Evolutionary conservation across 2,797 vertebrate genomes (phyloP).

Genomic region (Hypotaenidia philippensis): DNA sequence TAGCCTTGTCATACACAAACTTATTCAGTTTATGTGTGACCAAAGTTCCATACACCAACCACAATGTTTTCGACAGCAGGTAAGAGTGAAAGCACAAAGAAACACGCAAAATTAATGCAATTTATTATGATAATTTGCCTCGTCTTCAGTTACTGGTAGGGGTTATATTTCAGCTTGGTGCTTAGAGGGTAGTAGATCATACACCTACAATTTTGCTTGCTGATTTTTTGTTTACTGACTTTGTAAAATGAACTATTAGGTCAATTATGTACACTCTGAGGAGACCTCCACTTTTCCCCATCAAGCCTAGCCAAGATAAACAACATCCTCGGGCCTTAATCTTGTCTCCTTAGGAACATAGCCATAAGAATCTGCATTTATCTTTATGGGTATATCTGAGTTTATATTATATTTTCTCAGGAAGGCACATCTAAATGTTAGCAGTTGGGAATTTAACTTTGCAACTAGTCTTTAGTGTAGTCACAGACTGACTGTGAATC

Average conservation of each 20-base stretch:
- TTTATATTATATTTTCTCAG: neutral
- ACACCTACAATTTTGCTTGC: neutral
- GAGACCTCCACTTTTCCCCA: neutral
- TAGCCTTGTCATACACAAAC: too few species aligned
- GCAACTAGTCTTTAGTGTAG: neutral
- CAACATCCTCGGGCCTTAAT: neutral
- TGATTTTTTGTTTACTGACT: neutral
- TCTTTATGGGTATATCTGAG: neutral
- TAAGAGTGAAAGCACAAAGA: neutral
- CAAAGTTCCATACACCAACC: neutral
- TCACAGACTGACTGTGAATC: neutral
- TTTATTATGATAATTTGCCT: neutral
- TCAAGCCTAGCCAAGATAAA: neutral
- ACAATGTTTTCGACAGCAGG: neutral
- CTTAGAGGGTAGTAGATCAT: neutral
- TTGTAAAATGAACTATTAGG: neutral
- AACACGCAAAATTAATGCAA: neutral
- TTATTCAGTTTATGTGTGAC: neutral
- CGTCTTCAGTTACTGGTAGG: neutral
- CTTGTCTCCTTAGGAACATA: neutral
- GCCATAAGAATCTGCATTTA: neutral
- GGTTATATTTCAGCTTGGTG: neutral
- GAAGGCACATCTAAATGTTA: neutral
- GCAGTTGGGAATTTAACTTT: neutral
- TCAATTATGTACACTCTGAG: neutral